Conservation (phyloP, 2,797 vertebrate genomes). For the Darevskia mixta region DNA sequence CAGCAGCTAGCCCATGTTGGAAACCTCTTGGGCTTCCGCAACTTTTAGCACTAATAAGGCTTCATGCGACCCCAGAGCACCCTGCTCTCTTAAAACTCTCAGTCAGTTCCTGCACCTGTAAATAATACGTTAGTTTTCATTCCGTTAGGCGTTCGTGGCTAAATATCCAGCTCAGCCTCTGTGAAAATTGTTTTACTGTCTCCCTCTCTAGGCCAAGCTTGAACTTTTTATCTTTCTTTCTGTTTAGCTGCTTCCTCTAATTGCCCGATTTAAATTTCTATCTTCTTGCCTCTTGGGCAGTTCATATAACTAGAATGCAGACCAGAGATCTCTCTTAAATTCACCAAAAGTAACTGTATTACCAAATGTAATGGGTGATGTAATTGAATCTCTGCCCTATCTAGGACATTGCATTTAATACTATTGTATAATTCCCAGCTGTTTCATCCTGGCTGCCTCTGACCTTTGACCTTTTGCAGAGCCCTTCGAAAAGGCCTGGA, state of each 20-base stretch:
- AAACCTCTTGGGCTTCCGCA: background rate
- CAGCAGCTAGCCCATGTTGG: background rate
- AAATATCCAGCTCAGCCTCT: background rate
- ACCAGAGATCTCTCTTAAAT: background rate
- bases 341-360: background rate
- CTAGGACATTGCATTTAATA: background rate
- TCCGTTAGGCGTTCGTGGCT: background rate
- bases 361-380: background rate
- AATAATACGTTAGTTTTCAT: background rate
- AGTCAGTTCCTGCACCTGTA: background rate
- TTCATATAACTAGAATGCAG: background rate
- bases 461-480: background rate
- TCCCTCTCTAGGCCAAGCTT: background rate
- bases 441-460: background rate
- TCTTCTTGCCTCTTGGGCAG: conserved; percentile 6
- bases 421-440: background rate
- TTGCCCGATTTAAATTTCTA: conserved; percentile 10
- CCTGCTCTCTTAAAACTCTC: background rate
- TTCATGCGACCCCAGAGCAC: background rate
- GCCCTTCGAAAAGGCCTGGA: background rate
- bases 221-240: background rate
- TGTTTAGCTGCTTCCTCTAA: background rate
- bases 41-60: background rate
- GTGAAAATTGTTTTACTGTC: too few relatives aligned
- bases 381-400: background rate